These are phyloP conservation scores for Octonoba sinensis DNA, from an alignment of 2,888 invertebrate species.

Conservation along the genomic window DNA sequence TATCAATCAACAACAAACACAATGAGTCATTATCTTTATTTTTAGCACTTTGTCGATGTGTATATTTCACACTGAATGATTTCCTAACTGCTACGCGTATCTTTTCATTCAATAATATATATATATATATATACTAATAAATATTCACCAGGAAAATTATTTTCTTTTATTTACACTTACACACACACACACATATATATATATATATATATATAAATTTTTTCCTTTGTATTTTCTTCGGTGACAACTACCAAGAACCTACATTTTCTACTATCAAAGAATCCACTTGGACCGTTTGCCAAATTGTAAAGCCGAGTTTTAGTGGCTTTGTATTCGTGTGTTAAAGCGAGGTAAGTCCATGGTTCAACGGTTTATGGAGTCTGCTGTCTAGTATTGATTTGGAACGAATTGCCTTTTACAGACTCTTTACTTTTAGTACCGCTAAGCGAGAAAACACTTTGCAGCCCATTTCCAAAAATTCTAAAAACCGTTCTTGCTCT, in stretches of 20 bases:
- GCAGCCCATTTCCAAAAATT: not conserved
- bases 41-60: too few relatives aligned
- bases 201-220: constrained; percentile 8
- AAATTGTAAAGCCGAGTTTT: constrained; percentile 40
- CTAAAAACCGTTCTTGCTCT: not conserved
- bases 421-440: constrained; percentile 39
- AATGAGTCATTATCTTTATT: too few relatives aligned
- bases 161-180: not conserved
- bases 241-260: constrained; percentile 23
- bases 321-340: constrained; percentile 33
- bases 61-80: too few relatives aligned
- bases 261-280: constrained; percentile 16
- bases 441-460: constrained; percentile 2
- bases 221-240: constrained; percentile 27
- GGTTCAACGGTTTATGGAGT: constrained; percentile 26
- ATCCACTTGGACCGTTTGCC: constrained; percentile 18
- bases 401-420: constrained; percentile 31
- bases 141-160: not conserved
- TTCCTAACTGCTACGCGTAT: too few relatives aligned
- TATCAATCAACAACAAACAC: too few relatives aligned
- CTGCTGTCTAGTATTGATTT: constrained; percentile 29
- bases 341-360: constrained; percentile 27
- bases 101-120: constrained; percentile 1
- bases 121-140: constrained; percentile 4
- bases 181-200: constrained; percentile 9